Percentiles rank a stretch among this genome's conserved stretches.
These are phyloP conservation scores for Thamnophis elegans DNA, from an alignment of 2,797 vertebrate genomes.

Conservation along the genomic window DNA sequence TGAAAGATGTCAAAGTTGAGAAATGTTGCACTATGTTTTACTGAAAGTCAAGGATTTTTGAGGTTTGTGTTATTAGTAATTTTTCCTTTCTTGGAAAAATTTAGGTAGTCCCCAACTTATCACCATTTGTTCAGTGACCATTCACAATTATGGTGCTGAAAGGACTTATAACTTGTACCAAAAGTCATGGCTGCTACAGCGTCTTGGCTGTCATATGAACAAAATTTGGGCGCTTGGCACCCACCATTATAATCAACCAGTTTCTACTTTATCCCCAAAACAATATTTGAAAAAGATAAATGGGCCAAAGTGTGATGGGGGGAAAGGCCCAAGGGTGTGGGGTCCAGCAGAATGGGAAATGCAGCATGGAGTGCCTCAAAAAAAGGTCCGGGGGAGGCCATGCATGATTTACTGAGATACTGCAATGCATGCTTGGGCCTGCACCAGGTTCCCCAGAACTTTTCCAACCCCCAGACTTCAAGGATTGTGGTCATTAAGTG, in stretches of 20 bases:
- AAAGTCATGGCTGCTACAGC: not conserved
- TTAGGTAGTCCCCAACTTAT: not conserved
- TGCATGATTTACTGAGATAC: not conserved
- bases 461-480: not conserved
- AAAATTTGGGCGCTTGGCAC: not conserved
- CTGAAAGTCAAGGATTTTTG: slow-evolving; percentile 51
- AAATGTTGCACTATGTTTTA: slow-evolving; percentile 18
- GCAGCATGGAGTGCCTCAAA: not conserved
- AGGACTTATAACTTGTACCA: not conserved
- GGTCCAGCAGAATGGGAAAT: not conserved
- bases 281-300: not conserved
- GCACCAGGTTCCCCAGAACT: not conserved
- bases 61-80: slow-evolving; percentile 46
- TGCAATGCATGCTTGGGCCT: not conserved
- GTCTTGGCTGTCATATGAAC: not conserved
- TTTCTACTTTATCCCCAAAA: not conserved
- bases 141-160: not conserved
- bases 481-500: not conserved
- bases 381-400: not conserved
- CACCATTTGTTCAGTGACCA: not conserved
- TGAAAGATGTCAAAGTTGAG: not conserved
- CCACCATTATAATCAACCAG: not conserved
- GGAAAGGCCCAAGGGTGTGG: not conserved
- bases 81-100: slow-evolving; percentile 42
- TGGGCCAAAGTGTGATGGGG: not conserved